phyloP scores from a whole-genome alignment of 53 echinoderm and acorn worm genomes.

The Luidia sarsii region DNA sequence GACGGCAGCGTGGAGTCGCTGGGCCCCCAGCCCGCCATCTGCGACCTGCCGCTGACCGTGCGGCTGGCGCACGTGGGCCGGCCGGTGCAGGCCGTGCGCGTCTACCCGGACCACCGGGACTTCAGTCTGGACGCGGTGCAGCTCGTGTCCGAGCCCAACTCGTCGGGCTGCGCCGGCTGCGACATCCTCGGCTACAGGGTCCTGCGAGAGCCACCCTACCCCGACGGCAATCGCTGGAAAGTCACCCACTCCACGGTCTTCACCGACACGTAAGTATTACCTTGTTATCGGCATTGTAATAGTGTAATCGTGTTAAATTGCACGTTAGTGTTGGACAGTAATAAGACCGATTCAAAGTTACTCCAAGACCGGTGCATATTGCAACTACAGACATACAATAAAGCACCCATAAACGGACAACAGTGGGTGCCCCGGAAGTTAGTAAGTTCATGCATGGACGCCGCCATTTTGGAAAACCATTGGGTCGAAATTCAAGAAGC shows the following conservation, averaged over 20 bases:
- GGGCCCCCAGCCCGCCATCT: slow-evolving; percentile 69
- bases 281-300: too few species aligned
- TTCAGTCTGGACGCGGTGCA: slow-evolving; percentile 80
- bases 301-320: too few species aligned
- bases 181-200: slow-evolving; percentile 58
- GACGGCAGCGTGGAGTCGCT: slow-evolving; percentile 57
- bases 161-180: slow-evolving; percentile 59
- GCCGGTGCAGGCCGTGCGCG: slow-evolving; percentile 46
- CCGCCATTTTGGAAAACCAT: too few species aligned
- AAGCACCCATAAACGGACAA: too few species aligned
- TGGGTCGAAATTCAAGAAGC: too few species aligned
- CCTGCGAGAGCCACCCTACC: slow-evolving; percentile 67
- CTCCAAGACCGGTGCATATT: too few species aligned
- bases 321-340: too few species aligned
- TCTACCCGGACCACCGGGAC: slow-evolving; percentile 44
- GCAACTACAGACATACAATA: too few species aligned
- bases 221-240: slow-evolving; percentile 7
- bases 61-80: slow-evolving; percentile 53
- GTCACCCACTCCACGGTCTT: slow-evolving; percentile 21
- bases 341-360: too few species aligned
- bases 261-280: slow-evolving; percentile 57
- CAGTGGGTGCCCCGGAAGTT: too few species aligned
- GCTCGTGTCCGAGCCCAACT: slow-evolving; percentile 61
- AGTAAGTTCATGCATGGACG: too few species aligned
- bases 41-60: slow-evolving; percentile 82